Base-by-base conservation (phyloP, 2,113 vertebrate species). In the Otolemur garnettii region DNA sequence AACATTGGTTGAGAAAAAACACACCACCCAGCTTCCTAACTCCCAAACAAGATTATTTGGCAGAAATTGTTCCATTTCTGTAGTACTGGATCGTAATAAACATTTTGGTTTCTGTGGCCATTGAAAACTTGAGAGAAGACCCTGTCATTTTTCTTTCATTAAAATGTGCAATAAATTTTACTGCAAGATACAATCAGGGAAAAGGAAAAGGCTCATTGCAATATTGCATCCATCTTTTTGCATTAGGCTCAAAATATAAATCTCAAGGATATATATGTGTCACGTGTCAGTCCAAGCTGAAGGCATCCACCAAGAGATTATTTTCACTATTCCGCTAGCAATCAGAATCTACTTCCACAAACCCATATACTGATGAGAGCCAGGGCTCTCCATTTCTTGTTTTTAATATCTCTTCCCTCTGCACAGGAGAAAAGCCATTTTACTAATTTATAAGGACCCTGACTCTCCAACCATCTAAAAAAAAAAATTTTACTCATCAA, bases 371-470 rank as follows among this genome's bases (percentile, higher is more conserved):
- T 87, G 96, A 77, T 82, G 96, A 80, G 75, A 98, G 96, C 83
- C 92, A 94, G 89, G 79, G 80, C 94, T 96, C 96, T 93, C 88
- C 53, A 0, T 94, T 96, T 97, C 97, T 94, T 94, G 82, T 68
- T 92, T 96, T 0, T 97, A 97, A 97, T 86, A 98, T 81, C 75
- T 50, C 86, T 90, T 28, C 28, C 69, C 86, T 97, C 89, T 87
- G 96, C 96, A 97, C 90, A 96, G 95, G 84, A 97, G 90, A 96
- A 9, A 95, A 97, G 97, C 91, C 96, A 93, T 96, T 98, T 98
- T 97, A 98, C 96, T 98, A 98, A 98, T 98, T 98, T 97, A 97
- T 98, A 98, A 98, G 96, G 90, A 98, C 77, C 71, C 97, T 89
- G 95, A 95, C 98, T 97, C 71, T 87, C 68, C 95, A 87, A 81